phyloP scores from a whole-genome alignment of 2,797 vertebrate species.

The Melanotaenia trifasciata region DNA sequence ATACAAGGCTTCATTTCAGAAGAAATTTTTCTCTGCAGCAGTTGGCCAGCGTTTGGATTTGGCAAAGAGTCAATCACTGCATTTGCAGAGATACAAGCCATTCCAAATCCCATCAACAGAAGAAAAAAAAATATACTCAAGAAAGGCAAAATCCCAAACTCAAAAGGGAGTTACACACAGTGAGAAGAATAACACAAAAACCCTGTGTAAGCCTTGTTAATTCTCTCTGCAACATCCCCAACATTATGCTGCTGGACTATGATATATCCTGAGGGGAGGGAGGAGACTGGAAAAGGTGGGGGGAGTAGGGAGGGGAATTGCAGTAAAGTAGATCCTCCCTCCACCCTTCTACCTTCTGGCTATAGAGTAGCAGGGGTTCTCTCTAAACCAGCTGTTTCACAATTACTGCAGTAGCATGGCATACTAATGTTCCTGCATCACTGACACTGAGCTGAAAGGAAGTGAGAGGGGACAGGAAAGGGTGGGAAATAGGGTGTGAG shows the following conservation, averaged over 20 bases:
- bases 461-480: slow-evolving; percentile 25
- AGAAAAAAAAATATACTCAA: slow-evolving; percentile 50
- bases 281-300: slow-evolving; percentile 42
- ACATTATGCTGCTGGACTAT: slow-evolving; percentile 59
- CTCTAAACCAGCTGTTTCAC: slow-evolving; percentile 64
- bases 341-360: slow-evolving; percentile 49
- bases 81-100: slow-evolving; percentile 58
- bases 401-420: slow-evolving; percentile 70
- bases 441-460: slow-evolving; percentile 51
- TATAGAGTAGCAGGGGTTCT: slow-evolving; percentile 55
- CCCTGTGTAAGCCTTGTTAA: slow-evolving; percentile 72
- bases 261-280: slow-evolving; percentile 52
- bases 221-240: slow-evolving; percentile 66
- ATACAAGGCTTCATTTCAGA: slow-evolving; percentile 54
- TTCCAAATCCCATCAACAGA: slow-evolving; percentile 72
- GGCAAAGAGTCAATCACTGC: slow-evolving; percentile 66
- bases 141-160: slow-evolving; percentile 68
- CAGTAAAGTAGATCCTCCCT: slow-evolving; percentile 46
- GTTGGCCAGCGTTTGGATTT: slow-evolving; percentile 49
- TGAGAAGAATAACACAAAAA: slow-evolving; percentile 65
- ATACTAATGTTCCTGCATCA: slow-evolving; percentile 66
- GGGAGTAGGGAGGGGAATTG: slow-evolving; percentile 48
- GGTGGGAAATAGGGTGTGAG: background rate
- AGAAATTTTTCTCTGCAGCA: slow-evolving; percentile 46
- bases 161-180: slow-evolving; percentile 53